Percentiles rank a stretch among this genome's conserved stretches.
phyloP scores from a whole-genome alignment of 2,888 invertebrate species.

The Cephus runcator region DNA sequence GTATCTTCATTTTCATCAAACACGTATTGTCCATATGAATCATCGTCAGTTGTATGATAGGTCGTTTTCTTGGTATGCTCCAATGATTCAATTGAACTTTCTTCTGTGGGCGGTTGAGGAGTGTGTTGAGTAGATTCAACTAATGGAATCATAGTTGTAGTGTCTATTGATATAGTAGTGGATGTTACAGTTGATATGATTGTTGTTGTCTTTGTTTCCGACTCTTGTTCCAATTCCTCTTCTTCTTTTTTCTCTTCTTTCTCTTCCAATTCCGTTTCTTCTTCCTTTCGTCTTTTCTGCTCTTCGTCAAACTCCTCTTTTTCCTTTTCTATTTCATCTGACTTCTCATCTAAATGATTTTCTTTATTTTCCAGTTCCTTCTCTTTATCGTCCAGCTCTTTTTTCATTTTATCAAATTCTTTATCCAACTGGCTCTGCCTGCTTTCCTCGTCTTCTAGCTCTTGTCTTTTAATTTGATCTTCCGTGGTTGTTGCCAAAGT shows the following conservation, averaged over 20 bases:
- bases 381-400: conserved; percentile 19
- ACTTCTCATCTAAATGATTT: conserved; percentile 17
- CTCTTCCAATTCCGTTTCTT: conserved; percentile 18
- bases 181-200: neutral
- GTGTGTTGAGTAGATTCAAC: conserved; percentile 2
- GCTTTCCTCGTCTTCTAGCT: conserved; percentile 15
- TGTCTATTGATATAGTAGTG: neutral
- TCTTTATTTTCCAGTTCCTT: conserved; percentile 28
- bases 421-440: conserved; percentile 15
- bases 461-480: conserved; percentile 9
- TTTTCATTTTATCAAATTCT: conserved; percentile 29
- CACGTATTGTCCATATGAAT: conserved; percentile 14
- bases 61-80: neutral
- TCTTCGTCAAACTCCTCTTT: conserved; percentile 24
- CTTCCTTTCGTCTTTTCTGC: conserved; percentile 9
- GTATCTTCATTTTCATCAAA: conserved; percentile 35
- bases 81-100: too few relatives aligned
- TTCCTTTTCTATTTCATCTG: conserved; percentile 25
- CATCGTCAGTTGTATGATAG: neutral
- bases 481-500: conserved; percentile 13
- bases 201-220: neutral
- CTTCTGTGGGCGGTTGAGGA: too few relatives aligned
- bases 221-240: conserved; percentile 5
- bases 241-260: conserved; percentile 19
- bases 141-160: conserved; percentile 5